A percentile compares a stretch with the other conserved stretches of the same genome.
Evolutionary conservation across 35 echinoderm and acorn worm species (phyloP).

Genomic region (Chiridota heheva): DNA sequence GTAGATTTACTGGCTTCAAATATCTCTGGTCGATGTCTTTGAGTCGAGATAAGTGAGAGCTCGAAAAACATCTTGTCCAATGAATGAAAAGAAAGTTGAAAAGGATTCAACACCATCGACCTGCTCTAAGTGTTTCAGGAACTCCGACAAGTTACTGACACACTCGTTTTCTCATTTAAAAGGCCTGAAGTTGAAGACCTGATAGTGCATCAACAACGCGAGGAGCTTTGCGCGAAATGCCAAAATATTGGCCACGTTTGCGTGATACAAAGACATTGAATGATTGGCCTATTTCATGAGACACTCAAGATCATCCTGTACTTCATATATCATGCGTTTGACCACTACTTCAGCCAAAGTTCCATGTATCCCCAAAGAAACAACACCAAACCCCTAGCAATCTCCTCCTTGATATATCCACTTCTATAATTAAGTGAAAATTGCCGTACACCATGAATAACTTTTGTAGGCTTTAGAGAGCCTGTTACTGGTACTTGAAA

Average conservation of each 20-base stretch:
- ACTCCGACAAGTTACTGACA: background rate
- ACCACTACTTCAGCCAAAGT: slow-evolving; percentile 6
- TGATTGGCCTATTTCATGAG: background rate
- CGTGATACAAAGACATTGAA: slow-evolving; percentile 4
- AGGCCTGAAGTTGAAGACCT: slow-evolving; percentile 19
- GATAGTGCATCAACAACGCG: slow-evolving; percentile 29
- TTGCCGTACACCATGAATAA: slow-evolving; percentile 6
- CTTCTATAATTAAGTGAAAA: slow-evolving; percentile 13
- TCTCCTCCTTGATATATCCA: slow-evolving; percentile 13
- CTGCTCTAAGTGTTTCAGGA: slow-evolving; percentile 24
- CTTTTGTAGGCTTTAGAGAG: background rate
- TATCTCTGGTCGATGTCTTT: slow-evolving; percentile 20
- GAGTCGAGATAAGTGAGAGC: slow-evolving; percentile 15
- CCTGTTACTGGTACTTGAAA: slow-evolving; percentile 11
- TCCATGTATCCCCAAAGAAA: slow-evolving; percentile 15
- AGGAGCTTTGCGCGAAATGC: background rate
- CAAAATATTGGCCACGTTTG: slow-evolving; percentile 18
- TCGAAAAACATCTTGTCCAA: background rate
- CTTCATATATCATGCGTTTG: slow-evolving; percentile 21
- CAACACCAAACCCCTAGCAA: background rate
- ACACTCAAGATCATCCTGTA: background rate
- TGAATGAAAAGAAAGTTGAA: slow-evolving; percentile 8
- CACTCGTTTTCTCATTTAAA: slow-evolving; percentile 1
- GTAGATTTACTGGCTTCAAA: slow-evolving; percentile 39
- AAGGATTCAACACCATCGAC: background rate